A percentile compares a stretch with the other conserved stretches of the same genome.
phyloP scores from a whole-genome alignment of 2,113 vertebrate genomes.

The Poecile atricapillus region DNA sequence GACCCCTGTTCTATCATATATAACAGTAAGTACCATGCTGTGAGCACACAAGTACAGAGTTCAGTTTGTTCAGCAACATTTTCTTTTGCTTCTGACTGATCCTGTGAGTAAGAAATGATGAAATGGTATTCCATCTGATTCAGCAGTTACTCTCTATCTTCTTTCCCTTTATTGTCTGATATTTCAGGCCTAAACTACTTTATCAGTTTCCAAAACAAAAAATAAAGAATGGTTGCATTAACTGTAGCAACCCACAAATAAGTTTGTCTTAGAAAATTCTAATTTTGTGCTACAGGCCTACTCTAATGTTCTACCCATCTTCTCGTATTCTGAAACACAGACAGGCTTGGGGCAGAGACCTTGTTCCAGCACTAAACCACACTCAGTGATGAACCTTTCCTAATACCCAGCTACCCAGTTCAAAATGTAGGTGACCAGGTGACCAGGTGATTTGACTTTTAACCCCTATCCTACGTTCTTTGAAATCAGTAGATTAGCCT shows the following conservation, averaged over 20 bases:
- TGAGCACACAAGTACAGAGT: not conserved
- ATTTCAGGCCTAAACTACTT: not conserved
- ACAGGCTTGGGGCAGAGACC: not conserved
- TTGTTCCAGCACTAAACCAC: not conserved
- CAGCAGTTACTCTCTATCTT: not conserved
- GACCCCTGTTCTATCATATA: not conserved
- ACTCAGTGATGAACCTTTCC: not conserved
- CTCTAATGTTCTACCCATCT: not conserved
- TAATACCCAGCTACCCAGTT: not conserved
- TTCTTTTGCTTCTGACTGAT: not conserved
- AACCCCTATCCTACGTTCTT: not conserved
- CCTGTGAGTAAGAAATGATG: not conserved
- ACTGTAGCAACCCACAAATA: not conserved
- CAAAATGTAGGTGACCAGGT: not conserved
- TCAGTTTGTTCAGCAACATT: not conserved
- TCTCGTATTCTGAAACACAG: not conserved
- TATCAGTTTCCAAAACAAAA: not conserved
- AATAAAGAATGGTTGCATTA: not conserved
- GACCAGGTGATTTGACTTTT: not conserved
- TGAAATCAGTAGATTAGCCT: not conserved
- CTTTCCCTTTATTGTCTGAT: not conserved
- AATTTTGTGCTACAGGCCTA: not conserved
- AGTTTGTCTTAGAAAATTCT: not conserved
- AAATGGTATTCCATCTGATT: not conserved
- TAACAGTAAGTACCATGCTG: not conserved